Evolutionary conservation across 2,888 invertebrate species (phyloP), one percentile per base, ranked within the genome.

Genomic region (Mesochorus sp.): DNA sequence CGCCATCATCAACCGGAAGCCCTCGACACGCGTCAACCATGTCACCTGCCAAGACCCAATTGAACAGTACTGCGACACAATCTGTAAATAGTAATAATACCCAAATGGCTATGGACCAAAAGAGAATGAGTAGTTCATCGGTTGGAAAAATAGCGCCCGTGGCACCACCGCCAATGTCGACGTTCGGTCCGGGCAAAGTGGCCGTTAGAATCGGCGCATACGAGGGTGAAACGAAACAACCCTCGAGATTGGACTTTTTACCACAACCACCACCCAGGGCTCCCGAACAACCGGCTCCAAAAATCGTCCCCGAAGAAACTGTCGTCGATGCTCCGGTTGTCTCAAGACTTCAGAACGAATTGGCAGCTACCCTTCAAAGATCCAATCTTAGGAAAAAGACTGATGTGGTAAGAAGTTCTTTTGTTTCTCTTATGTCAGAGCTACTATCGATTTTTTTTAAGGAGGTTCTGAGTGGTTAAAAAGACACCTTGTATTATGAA

Each of bases 301-400:
- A 73, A 37, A 17, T 49, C 12, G 77, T 90, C 49, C 86, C 85
- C 64, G 92, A 92, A 70, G 92, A 92, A 82, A n/a, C n/a, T n/a
- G 84, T 88, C 2, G 91, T 90, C n/a, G 88, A 81, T 24, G 92
- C 92, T 26, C 93, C 94, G 0, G 93, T 95, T 61, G 92, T 94
- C 12, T 94, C 94, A 85, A 93, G 94, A 85, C 91, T 96, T 72
- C 95, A 95, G 85, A 94, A 94, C 73, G 96, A 96, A 91, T 91
- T 96, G 82, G 94, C 94, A 68, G 93, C 95, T 75, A 96, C 96
- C 3, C 91, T 96, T 77, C 95, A 95, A 84, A 94, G 96, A 88
- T 95, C 96, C 67, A 95, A 96, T 92, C 92, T 96, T 85, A 94
- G 94, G 86, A 94, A 94, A 91, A 94, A 94, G 91, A 95, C 94